Percentiles rank a stretch among this genome's conserved stretches.
phyloP scores from a whole-genome alignment of 2,888 invertebrate genomes.

The Tetrapedia diversipes region DNA sequence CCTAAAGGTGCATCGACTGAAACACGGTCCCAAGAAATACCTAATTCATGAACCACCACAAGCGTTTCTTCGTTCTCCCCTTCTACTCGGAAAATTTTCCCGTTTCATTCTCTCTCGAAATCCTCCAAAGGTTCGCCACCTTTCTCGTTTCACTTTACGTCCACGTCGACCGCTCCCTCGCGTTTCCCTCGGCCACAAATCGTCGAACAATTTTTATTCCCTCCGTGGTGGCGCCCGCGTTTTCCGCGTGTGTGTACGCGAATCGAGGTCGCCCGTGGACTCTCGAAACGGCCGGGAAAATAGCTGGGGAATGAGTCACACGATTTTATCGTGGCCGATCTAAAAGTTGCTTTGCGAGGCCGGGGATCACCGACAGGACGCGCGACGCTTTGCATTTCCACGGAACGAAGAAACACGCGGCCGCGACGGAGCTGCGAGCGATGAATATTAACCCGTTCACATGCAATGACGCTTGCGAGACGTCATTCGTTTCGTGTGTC shows the following conservation, averaged over 20 bases:
- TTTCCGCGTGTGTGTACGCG: conserved; percentile 5
- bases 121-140: too few relatives aligned
- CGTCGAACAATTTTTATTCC: conserved; percentile 23
- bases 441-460: conserved; percentile 56
- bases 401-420: conserved; percentile 22
- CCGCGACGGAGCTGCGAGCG: background rate
- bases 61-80: too few relatives aligned
- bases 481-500: too few relatives aligned
- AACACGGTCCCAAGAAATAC: too few relatives aligned
- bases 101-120: too few relatives aligned
- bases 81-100: too few relatives aligned
- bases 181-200: background rate
- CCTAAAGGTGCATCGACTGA: too few relatives aligned
- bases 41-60: too few relatives aligned
- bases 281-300: conserved; percentile 51
- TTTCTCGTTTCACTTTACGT: too few relatives aligned
- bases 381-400: conserved; percentile 37
- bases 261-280: conserved; percentile 51
- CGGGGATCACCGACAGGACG: background rate
- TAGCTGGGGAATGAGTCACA: conserved; percentile 56
- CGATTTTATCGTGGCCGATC: conserved; percentile 55
- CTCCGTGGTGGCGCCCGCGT: background rate
- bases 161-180: background rate
- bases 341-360: conserved; percentile 49
- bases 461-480: too few relatives aligned